phyloP scores from a whole-genome alignment of 2,113 vertebrate genomes.

The Jacana jacana region DNA sequence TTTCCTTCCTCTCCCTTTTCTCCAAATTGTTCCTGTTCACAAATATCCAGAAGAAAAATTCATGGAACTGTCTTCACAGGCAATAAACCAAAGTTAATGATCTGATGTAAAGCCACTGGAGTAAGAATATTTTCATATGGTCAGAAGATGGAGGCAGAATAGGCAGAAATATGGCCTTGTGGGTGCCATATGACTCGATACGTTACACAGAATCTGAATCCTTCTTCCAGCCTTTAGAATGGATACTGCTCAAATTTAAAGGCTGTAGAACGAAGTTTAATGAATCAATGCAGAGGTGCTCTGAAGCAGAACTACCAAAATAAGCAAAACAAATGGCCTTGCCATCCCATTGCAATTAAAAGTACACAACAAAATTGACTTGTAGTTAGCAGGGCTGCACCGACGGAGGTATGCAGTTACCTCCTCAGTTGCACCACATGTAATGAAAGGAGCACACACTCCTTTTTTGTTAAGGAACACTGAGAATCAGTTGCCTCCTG shows the following conservation, averaged over 20 bases:
- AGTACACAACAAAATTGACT: neutral
- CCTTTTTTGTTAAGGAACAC: neutral
- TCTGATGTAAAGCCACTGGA: conserved; percentile 25
- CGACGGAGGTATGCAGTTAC: neutral
- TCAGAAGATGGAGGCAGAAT: neutral
- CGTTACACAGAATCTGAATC: neutral
- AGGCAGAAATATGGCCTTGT: conserved; percentile 10
- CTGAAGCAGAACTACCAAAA: conserved; percentile 28
- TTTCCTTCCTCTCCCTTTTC: neutral
- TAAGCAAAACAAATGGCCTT: conserved; percentile 26
- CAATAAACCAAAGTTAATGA: conserved; percentile 46
- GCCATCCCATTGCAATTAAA: neutral
- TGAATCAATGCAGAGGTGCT: neutral
- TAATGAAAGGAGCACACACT: neutral
- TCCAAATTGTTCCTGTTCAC: neutral
- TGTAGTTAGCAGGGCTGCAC: neutral
- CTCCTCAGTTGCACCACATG: neutral
- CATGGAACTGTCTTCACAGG: neutral
- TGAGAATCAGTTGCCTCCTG: neutral
- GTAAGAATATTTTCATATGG: conserved; percentile 43
- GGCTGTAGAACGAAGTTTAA: neutral
- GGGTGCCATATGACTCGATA: neutral
- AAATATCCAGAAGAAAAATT: conserved; percentile 9
- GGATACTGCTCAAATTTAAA: neutral
- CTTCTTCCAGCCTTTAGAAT: neutral